Conservation (phyloP, 1,140 invertebrate species). For the Drosophila micromelanica region DNA sequence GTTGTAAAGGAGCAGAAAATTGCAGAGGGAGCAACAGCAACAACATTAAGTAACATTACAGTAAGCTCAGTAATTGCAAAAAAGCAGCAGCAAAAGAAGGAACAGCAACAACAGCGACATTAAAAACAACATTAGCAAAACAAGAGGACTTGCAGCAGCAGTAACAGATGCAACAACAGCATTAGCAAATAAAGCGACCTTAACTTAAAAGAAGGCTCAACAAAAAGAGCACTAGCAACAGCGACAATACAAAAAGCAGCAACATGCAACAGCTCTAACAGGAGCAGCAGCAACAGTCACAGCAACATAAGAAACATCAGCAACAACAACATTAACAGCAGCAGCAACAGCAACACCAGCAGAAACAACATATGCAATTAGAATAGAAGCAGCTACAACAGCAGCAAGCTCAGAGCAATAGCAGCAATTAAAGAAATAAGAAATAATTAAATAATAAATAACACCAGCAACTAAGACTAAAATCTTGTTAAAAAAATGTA, state of each 20-base stretch:
- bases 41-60: too few species aligned
- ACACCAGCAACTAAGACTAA: not conserved
- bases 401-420: not conserved
- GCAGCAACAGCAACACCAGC: conserved; percentile 26
- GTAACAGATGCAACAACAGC: not conserved
- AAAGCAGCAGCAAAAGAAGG: not conserved
- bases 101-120: conserved; percentile 45
- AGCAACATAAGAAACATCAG: not conserved
- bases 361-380: conserved; percentile 18
- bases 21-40: conserved; percentile 1
- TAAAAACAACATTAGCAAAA: conserved; percentile 17
- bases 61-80: not conserved
- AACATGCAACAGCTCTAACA: not conserved
- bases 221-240: not conserved
- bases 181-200: not conserved
- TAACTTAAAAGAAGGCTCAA: not conserved
- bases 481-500: too few species aligned
- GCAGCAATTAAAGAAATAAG: not conserved
- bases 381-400: conserved; percentile 8
- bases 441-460: too few species aligned
- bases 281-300: not conserved
- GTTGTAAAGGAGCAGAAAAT: not conserved
- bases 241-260: not conserved
- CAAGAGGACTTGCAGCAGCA: not conserved
- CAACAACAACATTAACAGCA: not conserved